phyloP scores from a whole-genome alignment of 2,797 vertebrate genomes.

The Tenualosa thibaudeaui region DNA sequence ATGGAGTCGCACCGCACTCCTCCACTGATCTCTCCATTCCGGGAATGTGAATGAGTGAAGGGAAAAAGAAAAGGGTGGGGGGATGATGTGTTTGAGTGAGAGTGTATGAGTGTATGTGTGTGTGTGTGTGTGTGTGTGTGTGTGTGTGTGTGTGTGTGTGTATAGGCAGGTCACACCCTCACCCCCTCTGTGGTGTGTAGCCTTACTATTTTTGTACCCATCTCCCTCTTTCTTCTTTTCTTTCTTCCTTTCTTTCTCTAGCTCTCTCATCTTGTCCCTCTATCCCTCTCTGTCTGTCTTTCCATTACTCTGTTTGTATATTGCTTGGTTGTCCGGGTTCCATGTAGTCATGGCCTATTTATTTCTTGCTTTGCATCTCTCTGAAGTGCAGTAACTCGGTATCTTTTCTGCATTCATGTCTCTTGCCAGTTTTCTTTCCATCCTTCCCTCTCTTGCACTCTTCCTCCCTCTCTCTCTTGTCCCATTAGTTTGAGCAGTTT shows the following conservation, averaged over 20 bases:
- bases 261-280: not conserved
- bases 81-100: not conserved
- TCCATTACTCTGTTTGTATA: not conserved
- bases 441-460: constrained; percentile 23
- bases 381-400: not conserved
- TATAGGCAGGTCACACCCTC: not conserved
- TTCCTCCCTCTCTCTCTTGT: not conserved
- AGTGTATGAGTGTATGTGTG: not conserved
- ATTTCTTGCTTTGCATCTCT: not conserved
- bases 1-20: constrained; percentile 28
- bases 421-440: constrained; percentile 7
- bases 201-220: not conserved
- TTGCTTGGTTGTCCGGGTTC: not conserved
- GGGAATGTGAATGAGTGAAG: constrained; percentile 17
- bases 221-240: not conserved
- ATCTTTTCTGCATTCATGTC: not conserved
- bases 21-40: constrained; percentile 21
- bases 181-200: not conserved
- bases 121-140: not conserved
- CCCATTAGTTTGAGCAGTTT: not conserved
- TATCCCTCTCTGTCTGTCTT: not conserved
- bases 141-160: too few relatives aligned
- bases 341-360: not conserved
- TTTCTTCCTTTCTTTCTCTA: not conserved
- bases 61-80: not conserved